Percentiles rank a stretch among this genome's conserved stretches.
Evolutionary conservation across 2,113 vertebrate genomes (phyloP).

Genomic region (Bufo gargarizans): DNA sequence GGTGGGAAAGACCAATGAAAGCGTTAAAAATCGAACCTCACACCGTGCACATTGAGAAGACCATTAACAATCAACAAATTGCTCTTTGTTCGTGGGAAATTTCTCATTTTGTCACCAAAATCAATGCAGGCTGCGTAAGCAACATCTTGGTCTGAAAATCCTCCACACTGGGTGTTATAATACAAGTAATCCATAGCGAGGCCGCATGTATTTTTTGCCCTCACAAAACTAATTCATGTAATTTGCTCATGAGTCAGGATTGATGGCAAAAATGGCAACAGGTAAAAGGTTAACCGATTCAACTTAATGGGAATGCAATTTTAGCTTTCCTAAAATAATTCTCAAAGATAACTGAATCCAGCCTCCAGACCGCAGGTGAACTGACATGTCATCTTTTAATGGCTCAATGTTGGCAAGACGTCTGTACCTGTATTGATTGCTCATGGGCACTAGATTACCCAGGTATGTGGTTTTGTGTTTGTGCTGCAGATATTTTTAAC

Average conservation of each 20-base stretch:
- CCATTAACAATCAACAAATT: constrained; percentile 23
- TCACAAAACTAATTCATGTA: constrained; percentile 4
- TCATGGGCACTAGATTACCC: neutral
- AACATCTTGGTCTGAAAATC: constrained; percentile 6
- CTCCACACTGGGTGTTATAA: neutral
- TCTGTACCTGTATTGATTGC: neutral
- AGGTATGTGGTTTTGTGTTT: neutral
- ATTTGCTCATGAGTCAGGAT: constrained; percentile 45
- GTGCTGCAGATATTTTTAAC: constrained; percentile 27
- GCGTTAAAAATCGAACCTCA: constrained; percentile 8
- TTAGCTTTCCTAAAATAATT: constrained; percentile 22
- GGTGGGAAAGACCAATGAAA: neutral
- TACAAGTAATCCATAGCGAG: constrained; percentile 12
- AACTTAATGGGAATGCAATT: neutral
- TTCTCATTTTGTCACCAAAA: constrained; percentile 29
- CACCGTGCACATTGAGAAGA: neutral
- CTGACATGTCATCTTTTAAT: constrained; percentile 23
- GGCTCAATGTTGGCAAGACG: neutral
- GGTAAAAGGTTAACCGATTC: constrained; percentile 1
- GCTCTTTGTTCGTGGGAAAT: neutral
- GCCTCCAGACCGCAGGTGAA: neutral
- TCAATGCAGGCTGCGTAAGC: constrained; percentile 14
- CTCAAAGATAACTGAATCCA: neutral
- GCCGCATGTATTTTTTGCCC: neutral
- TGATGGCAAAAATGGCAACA: neutral